Percentiles rank a stretch among this genome's conserved stretches.
phyloP scores from a whole-genome alignment of 2,888 invertebrate genomes.

The Oxycera nigricornis region DNA sequence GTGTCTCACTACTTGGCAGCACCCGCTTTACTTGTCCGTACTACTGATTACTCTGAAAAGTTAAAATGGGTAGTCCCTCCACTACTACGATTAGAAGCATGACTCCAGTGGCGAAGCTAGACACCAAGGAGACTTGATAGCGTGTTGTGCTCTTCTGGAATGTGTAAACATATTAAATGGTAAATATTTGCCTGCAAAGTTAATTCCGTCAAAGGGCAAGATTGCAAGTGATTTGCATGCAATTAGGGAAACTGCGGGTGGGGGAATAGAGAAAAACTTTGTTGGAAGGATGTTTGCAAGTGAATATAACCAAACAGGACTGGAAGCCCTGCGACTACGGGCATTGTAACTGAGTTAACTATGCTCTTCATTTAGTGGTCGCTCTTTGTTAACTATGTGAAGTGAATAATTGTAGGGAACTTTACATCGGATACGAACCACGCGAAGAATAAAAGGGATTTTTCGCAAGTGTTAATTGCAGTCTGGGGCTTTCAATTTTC shows the following conservation, averaged over 20 bases:
- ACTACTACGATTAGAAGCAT: not conserved
- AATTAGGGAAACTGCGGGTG: constrained; percentile 15
- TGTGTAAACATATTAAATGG: constrained; percentile 25
- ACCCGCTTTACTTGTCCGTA: constrained; percentile 6
- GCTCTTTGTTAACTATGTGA: too few species aligned
- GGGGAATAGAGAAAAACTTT: constrained; percentile 8
- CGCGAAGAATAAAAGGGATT: too few species aligned
- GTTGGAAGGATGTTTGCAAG: constrained; percentile 15
- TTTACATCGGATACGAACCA: too few species aligned
- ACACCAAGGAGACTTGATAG: not conserved
- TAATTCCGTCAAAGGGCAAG: constrained; percentile 34
- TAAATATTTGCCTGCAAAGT: constrained; percentile 34
- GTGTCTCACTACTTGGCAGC: not conserved
- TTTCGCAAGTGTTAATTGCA: too few species aligned
- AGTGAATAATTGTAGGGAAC: too few species aligned
- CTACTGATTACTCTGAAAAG: not conserved
- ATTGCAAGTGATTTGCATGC: constrained; percentile 37
- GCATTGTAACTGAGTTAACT: too few species aligned
- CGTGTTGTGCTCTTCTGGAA: not conserved
- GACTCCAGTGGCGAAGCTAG: not conserved
- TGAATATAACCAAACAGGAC: too few species aligned
- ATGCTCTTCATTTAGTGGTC: too few species aligned
- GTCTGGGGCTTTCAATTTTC: too few species aligned
- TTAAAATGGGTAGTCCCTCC: not conserved
- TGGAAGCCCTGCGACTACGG: too few species aligned